phyloP scores from a whole-genome alignment of 2,888 invertebrate genomes.

The Sesia apiformis region DNA sequence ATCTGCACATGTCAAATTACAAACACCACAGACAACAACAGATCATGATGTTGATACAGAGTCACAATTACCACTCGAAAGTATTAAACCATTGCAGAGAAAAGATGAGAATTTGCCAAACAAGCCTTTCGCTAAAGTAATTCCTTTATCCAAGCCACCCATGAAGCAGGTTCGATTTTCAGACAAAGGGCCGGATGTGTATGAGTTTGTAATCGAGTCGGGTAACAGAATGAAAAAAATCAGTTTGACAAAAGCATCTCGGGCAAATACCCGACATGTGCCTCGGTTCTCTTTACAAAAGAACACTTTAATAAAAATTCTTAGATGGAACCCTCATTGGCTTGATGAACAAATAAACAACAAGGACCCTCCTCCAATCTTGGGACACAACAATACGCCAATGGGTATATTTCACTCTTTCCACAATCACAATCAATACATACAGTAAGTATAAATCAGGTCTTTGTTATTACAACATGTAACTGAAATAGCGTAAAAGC shows the following conservation, averaged over 20 bases:
- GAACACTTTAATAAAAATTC: constrained; percentile 70
- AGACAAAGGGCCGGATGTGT: constrained; percentile 27
- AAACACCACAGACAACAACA: neutral
- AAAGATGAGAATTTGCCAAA: constrained; percentile 28
- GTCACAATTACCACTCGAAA: constrained; percentile 10
- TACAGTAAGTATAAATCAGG: constrained; percentile 47
- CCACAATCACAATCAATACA: constrained; percentile 74
- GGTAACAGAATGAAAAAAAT: constrained; percentile 55
- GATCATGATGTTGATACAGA: neutral
- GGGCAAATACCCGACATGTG: constrained; percentile 34
- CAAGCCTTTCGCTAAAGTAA: constrained; percentile 46
- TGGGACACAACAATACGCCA: constrained; percentile 58
- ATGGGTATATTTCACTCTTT: constrained; percentile 73
- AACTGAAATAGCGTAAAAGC: neutral
- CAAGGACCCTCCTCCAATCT: constrained; percentile 71
- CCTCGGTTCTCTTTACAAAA: constrained; percentile 51
- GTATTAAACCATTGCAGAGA: constrained; percentile 23
- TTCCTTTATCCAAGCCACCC: constrained; percentile 28
- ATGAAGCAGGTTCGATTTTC: constrained; percentile 52
- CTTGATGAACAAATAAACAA: constrained; percentile 67
- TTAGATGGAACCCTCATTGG: constrained; percentile 81
- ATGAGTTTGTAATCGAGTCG: constrained; percentile 48
- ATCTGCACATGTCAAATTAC: neutral
- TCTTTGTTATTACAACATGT: neutral
- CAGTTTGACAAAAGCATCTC: constrained; percentile 35